Evolutionary conservation across 2,797 vertebrate species (phyloP).

Genomic region (Clarias pachynema): DNA sequence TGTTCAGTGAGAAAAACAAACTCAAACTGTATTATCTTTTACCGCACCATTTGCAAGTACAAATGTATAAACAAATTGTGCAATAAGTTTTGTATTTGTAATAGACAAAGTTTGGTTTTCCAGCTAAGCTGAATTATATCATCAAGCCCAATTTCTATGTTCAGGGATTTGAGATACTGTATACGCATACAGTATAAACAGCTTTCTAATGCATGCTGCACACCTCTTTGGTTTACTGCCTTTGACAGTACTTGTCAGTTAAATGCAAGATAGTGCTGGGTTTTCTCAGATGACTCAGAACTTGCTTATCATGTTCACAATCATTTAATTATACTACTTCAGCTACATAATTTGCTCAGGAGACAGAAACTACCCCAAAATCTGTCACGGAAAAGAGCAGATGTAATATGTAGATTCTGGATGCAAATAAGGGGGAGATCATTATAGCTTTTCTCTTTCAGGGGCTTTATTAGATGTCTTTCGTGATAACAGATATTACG

Average conservation of each 20-base stretch:
- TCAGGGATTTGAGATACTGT: background rate
- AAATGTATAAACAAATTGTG: too few species aligned
- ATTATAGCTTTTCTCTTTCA: slow-evolving; percentile 54
- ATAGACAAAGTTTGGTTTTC: background rate
- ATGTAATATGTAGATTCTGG: slow-evolving; percentile 45
- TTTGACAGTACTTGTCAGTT: background rate
- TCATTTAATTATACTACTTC: slow-evolving; percentile 49
- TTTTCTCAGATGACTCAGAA: slow-evolving; percentile 23
- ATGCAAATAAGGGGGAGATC: slow-evolving; percentile 52
- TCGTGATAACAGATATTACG: slow-evolving; percentile 53
- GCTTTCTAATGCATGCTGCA: background rate
- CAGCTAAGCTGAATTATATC: background rate
- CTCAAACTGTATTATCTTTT: background rate
- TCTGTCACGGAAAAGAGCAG: slow-evolving; percentile 28
- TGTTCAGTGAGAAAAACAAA: background rate
- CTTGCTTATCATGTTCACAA: slow-evolving; percentile 42
- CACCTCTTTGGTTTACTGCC: slow-evolving; percentile 17
- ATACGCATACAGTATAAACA: background rate
- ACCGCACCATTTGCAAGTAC: background rate
- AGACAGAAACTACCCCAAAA: slow-evolving; percentile 38
- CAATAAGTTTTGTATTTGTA: background rate
- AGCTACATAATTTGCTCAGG: slow-evolving; percentile 38
- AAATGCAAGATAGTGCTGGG: slow-evolving; percentile 26
- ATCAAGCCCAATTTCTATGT: background rate
- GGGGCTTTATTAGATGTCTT: slow-evolving; percentile 50